Evolutionary conservation across 2,888 invertebrate genomes (phyloP).

Genomic region (Oscheius sp.): DNA sequence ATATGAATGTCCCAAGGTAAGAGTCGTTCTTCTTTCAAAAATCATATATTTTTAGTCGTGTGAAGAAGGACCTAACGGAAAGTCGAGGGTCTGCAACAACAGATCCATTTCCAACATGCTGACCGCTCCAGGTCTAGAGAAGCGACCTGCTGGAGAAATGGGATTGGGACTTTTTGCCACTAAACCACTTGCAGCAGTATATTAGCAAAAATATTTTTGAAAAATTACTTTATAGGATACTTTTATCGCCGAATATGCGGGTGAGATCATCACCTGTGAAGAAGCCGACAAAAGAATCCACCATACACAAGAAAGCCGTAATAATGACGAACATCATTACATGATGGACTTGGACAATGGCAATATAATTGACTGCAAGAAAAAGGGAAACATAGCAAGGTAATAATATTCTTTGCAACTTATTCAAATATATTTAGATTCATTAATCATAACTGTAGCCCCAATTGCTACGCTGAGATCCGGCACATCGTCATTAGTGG

Average conservation of each 20-base stretch:
- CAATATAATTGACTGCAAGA: conserved; percentile 16
- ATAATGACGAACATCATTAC: conserved; percentile 31
- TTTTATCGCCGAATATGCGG: conserved; percentile 32
- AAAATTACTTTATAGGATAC: conserved; percentile 5
- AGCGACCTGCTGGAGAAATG: not conserved
- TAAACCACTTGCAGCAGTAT: conserved; percentile 2
- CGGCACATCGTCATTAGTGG: not conserved
- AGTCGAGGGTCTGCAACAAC: conserved; percentile 10
- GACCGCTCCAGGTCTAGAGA: not conserved
- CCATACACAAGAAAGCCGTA: not conserved
- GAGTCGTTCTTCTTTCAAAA: not conserved
- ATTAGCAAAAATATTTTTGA: not conserved
- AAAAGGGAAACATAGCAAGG: conserved; percentile 31
- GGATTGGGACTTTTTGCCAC: conserved; percentile 24
- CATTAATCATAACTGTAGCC: conserved; percentile 31
- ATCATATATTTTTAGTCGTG: not conserved
- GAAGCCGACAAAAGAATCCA: conserved; percentile 19
- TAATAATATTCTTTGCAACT: not conserved
- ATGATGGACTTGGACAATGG: conserved; percentile 29
- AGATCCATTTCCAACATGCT: not conserved
- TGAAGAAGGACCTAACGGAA: not conserved
- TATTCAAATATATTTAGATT: conserved; percentile 24
- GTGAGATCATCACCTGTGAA: conserved; percentile 20
- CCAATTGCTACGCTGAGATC: conserved; percentile 19
- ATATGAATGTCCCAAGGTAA: conserved; percentile 27